Conservation (phyloP, 2,888 invertebrate species). For the Zaprionus lineosus region DNA sequence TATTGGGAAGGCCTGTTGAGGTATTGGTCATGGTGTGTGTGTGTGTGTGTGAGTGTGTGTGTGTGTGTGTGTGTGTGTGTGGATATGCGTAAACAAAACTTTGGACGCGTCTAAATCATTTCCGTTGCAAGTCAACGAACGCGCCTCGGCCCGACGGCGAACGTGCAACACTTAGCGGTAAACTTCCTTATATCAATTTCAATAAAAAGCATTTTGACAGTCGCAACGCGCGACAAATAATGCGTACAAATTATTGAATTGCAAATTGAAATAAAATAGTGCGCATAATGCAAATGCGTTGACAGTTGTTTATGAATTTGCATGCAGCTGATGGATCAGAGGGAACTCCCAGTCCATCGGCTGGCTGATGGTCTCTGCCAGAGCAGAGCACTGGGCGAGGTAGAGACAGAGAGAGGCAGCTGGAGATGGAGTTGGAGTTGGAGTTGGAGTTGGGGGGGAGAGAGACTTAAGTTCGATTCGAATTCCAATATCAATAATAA, state of each 20-base stretch:
- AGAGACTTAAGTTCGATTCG: conserved; percentile 18
- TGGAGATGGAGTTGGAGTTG: conserved; percentile 29
- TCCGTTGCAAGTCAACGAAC: conserved; percentile 69
- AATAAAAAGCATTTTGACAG: conserved; percentile 72
- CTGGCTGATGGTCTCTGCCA: too few species aligned
- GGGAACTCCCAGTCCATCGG: too few species aligned
- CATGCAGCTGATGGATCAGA: conserved; percentile 45
- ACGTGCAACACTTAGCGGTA: conserved; percentile 41
- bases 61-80: not conserved
- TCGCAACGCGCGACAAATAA: conserved; percentile 54
- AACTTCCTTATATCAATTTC: conserved; percentile 77
- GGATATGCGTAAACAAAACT: conserved; percentile 8
- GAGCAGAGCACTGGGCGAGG: not conserved
- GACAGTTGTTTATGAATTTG: conserved; percentile 71
- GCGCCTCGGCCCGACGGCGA: conserved; percentile 5
- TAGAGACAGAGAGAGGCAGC: not conserved
- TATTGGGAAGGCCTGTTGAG: too few species aligned
- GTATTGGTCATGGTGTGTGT: too few species aligned
- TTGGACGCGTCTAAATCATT: conserved; percentile 67
- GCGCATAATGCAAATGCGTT: conserved; percentile 57
- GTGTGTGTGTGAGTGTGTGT: conserved; percentile 10
- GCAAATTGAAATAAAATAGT: conserved; percentile 73
- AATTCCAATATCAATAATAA: conserved; percentile 26
- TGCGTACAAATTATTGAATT: conserved; percentile 74
- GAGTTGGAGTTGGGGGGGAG: not conserved